Conservation (phyloP, 2,888 invertebrate genomes). For the Parnassius mnemosyne region DNA sequence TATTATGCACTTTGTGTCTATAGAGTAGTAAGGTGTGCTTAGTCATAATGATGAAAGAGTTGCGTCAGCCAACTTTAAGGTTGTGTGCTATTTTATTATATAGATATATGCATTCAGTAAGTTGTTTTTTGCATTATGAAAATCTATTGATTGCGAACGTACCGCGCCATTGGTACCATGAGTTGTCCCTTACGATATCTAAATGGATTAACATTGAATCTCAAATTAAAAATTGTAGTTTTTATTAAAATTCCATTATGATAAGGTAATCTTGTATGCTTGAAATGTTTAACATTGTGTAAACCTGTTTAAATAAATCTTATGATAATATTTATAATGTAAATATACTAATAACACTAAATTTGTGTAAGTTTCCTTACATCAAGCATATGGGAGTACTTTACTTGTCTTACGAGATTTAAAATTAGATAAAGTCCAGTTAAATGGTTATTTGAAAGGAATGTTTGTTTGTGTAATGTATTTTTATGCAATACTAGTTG, state of each 20-base stretch:
- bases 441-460: slow-evolving; percentile 40
- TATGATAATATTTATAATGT: slow-evolving; percentile 40
- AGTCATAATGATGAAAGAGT: slow-evolving; percentile 53
- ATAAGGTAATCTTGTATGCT: slow-evolving; percentile 43
- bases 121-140: slow-evolving; percentile 15
- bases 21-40: slow-evolving; percentile 53
- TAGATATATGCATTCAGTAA: slow-evolving; percentile 28
- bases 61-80: slow-evolving; percentile 64
- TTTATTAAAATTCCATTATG: slow-evolving; percentile 30
- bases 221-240: slow-evolving; percentile 29
- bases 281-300: slow-evolving; percentile 20
- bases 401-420: slow-evolving; percentile 34
- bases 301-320: slow-evolving; percentile 26
- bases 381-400: slow-evolving; percentile 40
- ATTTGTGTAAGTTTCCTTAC: slow-evolving; percentile 12
- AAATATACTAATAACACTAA: slow-evolving; percentile 32
- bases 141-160: slow-evolving; percentile 5
- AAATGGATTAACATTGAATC: slow-evolving; percentile 39
- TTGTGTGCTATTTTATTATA: slow-evolving; percentile 65
- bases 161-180: not conserved
- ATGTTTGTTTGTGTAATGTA: slow-evolving; percentile 63
- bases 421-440: slow-evolving; percentile 49
- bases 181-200: slow-evolving; percentile 34
- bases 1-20: slow-evolving; percentile 48
- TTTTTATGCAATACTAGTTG: slow-evolving; percentile 79